These are phyloP conservation scores for Lepus townsendii DNA, from an alignment of 2,797 vertebrate species.

Conservation along the genomic window DNA sequence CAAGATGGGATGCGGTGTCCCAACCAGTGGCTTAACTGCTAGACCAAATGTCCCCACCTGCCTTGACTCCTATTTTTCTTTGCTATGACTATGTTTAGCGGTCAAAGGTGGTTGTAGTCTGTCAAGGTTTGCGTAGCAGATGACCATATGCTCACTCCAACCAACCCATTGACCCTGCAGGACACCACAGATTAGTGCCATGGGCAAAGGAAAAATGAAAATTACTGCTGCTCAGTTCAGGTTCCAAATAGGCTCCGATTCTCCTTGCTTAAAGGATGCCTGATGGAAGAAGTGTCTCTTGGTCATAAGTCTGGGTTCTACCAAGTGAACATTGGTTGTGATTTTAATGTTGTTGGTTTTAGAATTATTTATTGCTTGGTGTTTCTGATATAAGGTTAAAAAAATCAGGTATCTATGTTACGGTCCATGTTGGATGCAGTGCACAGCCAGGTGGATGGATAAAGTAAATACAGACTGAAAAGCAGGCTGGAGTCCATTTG, in stretches of 20 bases:
- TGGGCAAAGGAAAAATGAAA: not conserved
- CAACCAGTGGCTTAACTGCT: no score
- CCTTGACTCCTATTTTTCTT: not conserved
- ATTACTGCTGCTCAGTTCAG: not conserved
- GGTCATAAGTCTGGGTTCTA: not conserved
- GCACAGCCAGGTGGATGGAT: not conserved
- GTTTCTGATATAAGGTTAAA: not conserved
- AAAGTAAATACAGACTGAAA: not conserved
- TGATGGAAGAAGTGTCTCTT: not conserved
- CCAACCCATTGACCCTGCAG: not conserved
- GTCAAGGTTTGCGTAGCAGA: not conserved
- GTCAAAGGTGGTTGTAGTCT: not conserved
- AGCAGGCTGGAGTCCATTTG: not conserved
- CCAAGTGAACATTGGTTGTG: not conserved
- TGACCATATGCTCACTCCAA: not conserved
- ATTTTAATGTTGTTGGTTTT: not conserved
- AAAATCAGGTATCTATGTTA: conserved; percentile 1
- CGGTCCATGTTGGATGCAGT: not conserved
- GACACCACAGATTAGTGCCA: not conserved
- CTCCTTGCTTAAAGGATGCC: not conserved
- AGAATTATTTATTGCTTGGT: not conserved
- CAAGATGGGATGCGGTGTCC: no score
- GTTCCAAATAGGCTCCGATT: not conserved
- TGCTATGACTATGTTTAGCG: not conserved
- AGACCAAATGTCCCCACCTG: no score